Conservation (phyloP, 2,888 invertebrate genomes). For the Salticus scenicus region DNA sequence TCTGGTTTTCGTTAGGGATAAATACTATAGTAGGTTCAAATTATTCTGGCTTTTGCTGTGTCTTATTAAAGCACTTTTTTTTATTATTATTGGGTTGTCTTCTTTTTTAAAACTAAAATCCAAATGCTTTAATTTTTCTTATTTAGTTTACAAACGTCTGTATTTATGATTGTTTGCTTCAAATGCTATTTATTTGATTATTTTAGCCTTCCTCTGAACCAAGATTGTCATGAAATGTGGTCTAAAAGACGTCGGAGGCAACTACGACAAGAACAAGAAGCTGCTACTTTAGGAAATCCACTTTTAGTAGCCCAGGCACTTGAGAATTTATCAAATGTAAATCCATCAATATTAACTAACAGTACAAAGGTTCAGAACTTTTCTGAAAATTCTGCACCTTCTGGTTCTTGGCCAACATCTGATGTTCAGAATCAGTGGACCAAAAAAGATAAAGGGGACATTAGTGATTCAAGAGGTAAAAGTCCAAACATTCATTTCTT, state of each 20-base stretch:
- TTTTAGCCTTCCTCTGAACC: slow-evolving; percentile 88
- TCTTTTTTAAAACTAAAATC: no score
- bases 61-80: no score
- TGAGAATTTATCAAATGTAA: slow-evolving; percentile 40
- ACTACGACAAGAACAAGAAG: slow-evolving; percentile 78
- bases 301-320: slow-evolving; percentile 32
- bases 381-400: slow-evolving; percentile 24
- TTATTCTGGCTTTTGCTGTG: no score
- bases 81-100: no score
- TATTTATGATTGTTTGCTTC: no score
- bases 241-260: slow-evolving; percentile 94
- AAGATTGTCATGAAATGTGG: slow-evolving; percentile 99
- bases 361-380: slow-evolving; percentile 17
- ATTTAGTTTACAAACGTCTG: no score
- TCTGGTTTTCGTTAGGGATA: no score
- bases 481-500: no score
- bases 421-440: slow-evolving; percentile 6
- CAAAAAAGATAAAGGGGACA: slow-evolving; percentile 45
- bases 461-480: slow-evolving; percentile 16
- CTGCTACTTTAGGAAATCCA: slow-evolving; percentile 40
- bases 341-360: slow-evolving; percentile 6
- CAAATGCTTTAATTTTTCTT: no score
- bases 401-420: slow-evolving; percentile 36
- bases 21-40: no score
- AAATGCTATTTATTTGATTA: no score